A percentile compares a stretch with the other conserved stretches of the same genome.
Conservation (phyloP, 2,888 invertebrate genomes). For the Pantelozetes paolii region DNA sequence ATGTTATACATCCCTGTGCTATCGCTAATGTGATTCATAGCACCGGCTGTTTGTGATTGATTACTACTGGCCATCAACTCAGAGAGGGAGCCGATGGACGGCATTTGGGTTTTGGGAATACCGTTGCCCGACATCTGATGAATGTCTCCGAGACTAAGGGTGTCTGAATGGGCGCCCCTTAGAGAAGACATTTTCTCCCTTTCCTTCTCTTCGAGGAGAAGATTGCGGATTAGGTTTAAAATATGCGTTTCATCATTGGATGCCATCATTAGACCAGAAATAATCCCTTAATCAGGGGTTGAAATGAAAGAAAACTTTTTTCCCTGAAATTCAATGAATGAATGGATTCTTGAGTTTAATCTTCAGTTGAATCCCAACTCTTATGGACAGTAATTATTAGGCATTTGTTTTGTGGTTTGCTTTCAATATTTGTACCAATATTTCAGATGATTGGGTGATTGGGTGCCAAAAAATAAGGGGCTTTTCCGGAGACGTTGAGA, state of each 20-base stretch:
- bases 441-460: too few relatives aligned
- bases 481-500: too few relatives aligned
- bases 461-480: too few relatives aligned
- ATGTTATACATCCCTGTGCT: neutral
- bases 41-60: neutral
- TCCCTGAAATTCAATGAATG: too few relatives aligned
- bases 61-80: neutral
- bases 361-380: too few relatives aligned
- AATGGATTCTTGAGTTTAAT: too few relatives aligned
- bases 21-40: neutral
- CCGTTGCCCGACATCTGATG: neutral
- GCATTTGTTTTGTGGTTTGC: too few relatives aligned
- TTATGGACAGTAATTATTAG: too few relatives aligned
- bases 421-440: too few relatives aligned
- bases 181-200: slow-evolving; percentile 7
- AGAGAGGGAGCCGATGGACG: neutral
- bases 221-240: slow-evolving; percentile 35
- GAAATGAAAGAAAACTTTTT: too few relatives aligned
- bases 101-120: neutral
- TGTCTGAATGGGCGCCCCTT: neutral
- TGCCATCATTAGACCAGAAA: slow-evolving; percentile 37
- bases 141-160: neutral
- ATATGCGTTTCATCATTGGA: slow-evolving; percentile 39
- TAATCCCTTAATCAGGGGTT: neutral
- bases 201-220: slow-evolving; percentile 27